Percentiles rank a stretch among this genome's conserved stretches.
Evolutionary conservation across 1,140 invertebrate species (phyloP).

Genomic region (Oreohelix idahoensis): DNA sequence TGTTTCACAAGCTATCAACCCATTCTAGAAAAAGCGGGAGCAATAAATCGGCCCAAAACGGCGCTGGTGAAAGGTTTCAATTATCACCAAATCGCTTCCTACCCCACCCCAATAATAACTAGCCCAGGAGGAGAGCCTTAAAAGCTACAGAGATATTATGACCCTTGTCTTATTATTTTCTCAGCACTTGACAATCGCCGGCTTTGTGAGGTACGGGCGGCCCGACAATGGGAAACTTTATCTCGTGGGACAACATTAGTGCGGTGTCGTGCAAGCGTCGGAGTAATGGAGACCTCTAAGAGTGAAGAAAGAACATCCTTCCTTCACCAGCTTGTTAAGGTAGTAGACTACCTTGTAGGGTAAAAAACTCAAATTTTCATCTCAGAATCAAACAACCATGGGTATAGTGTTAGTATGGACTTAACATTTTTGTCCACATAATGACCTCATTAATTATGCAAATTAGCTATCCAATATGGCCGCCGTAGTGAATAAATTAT

Average conservation of each 20-base stretch:
- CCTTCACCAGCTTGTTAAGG: too few species aligned
- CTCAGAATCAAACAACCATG: too few species aligned
- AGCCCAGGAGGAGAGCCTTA: background rate
- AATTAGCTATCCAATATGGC: too few species aligned
- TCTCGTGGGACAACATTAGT: background rate
- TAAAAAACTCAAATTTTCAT: too few species aligned
- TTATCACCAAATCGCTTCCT: slow-evolving; percentile 24
- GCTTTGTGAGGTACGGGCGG: slow-evolving; percentile 5
- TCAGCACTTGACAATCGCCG: slow-evolving; percentile 13
- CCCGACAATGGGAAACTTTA: background rate
- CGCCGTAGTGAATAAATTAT: too few species aligned
- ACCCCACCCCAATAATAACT: slow-evolving; percentile 32
- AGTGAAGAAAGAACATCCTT: background rate
- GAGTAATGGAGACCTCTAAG: background rate
- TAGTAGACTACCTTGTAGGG: too few species aligned
- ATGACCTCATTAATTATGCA: too few species aligned
- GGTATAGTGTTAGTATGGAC: too few species aligned
- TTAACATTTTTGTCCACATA: too few species aligned
- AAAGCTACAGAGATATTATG: slow-evolving; percentile 16
- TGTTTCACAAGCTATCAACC: slow-evolving; percentile 17
- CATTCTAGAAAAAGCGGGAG: background rate
- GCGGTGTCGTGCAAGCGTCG: background rate
- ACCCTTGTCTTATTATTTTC: slow-evolving; percentile 29
- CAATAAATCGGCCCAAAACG: slow-evolving; percentile 14
- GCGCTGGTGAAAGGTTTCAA: slow-evolving; percentile 26